Conservation (phyloP, 1,140 invertebrate genomes). For the Nasonia giraulti region DNA sequence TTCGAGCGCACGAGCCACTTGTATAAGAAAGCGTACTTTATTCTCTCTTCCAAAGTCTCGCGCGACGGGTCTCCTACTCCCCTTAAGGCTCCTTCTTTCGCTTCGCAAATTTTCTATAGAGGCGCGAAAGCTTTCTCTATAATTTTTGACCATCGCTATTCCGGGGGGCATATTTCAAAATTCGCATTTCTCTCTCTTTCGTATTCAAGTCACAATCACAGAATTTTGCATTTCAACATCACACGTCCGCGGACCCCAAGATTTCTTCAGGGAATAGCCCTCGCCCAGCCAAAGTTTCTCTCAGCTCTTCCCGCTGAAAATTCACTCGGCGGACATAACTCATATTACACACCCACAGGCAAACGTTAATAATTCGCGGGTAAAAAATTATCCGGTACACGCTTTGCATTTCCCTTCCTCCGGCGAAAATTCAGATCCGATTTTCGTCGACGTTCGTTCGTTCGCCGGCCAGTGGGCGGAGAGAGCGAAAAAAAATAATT, state of each 20-base stretch:
- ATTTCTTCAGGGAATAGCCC: not conserved
- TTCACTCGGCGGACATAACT: not conserved
- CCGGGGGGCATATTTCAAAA: not conserved
- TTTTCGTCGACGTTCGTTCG: not conserved
- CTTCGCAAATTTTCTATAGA: not conserved
- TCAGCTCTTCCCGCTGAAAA: not conserved
- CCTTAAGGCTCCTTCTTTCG: too few relatives aligned
- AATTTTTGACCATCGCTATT: conserved; percentile 15
- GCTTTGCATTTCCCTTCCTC: not conserved
- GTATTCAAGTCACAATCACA: conserved; percentile 4
- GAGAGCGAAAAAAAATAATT: conserved; percentile 7
- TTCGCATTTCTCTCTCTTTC: not conserved
- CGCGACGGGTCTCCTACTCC: too few relatives aligned
- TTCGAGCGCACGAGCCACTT: too few relatives aligned
- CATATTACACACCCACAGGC: not conserved
- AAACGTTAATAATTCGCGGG: not conserved
- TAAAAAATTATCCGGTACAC: not conserved
- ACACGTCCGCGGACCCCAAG: not conserved
- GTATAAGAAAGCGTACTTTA: not conserved
- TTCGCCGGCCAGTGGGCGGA: not conserved
- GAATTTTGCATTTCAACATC: conserved; percentile 8
- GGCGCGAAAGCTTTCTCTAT: not conserved
- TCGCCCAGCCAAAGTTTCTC: not conserved
- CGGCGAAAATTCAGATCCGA: conserved; percentile 1
- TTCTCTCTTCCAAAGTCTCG: not conserved